phyloP scores from a whole-genome alignment of 1,140 invertebrate species.

The Sminthurinus signatus region DNA sequence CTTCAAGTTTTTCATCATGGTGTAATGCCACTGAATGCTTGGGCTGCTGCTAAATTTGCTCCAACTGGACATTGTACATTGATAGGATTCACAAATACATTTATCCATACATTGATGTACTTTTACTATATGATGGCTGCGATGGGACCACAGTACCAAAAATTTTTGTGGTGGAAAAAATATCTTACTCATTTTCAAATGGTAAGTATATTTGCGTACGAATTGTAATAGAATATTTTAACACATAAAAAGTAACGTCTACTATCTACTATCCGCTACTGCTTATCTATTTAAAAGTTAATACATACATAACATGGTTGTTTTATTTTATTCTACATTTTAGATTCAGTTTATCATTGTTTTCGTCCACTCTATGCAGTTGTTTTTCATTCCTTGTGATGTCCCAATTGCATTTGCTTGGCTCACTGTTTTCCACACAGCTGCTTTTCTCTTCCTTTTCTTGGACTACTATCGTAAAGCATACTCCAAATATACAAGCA shows the following conservation, averaged over 20 bases:
- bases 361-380: constrained; percentile 80
- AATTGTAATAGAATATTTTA: too few relatives aligned
- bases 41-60: constrained; percentile 93
- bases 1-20: constrained; percentile 95
- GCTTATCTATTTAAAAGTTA: too few relatives aligned
- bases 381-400: constrained; percentile 78
- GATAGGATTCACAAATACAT: constrained; percentile 84
- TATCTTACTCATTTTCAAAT: constrained; percentile 82
- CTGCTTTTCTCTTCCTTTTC: constrained; percentile 22
- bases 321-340: constrained; percentile 17
- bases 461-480: constrained; percentile 22
- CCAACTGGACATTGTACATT: constrained; percentile 84
- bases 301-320: too few relatives aligned
- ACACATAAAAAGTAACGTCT: too few relatives aligned
- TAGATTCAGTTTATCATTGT: constrained; percentile 85
- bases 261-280: too few relatives aligned
- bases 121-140: constrained; percentile 85
- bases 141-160: constrained; percentile 74
- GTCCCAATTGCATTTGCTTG: constrained; percentile 59
- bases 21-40: constrained; percentile 89
- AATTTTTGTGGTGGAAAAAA: constrained; percentile 90
- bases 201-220: constrained; percentile 48
- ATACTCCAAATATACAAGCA: background rate
- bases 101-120: constrained; percentile 93
- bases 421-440: constrained; percentile 19